These are phyloP conservation scores for Ylistrum balloti DNA, from an alignment of 1,140 invertebrate genomes.

Conservation along the genomic window DNA sequence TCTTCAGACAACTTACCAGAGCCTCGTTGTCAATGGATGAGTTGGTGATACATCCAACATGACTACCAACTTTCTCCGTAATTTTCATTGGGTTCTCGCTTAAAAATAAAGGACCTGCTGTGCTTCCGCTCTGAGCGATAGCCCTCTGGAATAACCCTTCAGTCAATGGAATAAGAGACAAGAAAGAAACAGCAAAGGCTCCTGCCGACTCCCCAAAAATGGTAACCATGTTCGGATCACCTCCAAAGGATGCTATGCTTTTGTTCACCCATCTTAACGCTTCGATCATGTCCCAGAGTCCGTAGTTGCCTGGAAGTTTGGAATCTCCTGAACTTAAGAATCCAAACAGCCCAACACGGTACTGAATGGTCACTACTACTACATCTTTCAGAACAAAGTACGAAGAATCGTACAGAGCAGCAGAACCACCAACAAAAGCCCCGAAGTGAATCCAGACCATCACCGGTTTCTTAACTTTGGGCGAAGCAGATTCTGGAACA, in stretches of 20 bases:
- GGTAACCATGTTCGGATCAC: neutral
- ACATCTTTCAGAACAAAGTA: neutral
- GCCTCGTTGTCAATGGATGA: neutral
- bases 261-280: slow-evolving; percentile 7
- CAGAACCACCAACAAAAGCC: neutral
- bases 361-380: neutral
- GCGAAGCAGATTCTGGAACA: neutral
- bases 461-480: neutral
- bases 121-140: neutral
- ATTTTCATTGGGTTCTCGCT: neutral
- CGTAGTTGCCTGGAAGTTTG: neutral
- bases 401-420: neutral
- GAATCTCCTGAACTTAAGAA: neutral
- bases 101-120: neutral
- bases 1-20: neutral
- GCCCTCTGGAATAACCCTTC: neutral
- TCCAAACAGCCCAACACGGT: neutral
- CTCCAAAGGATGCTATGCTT: neutral
- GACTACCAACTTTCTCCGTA: neutral
- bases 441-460: neutral
- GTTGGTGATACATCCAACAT: neutral
- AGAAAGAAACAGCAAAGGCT: neutral
- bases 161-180: neutral
- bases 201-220: neutral
- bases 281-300: neutral